Conservation (phyloP, 2,113 vertebrate species). For the Gobiocypris rarus region DNA sequence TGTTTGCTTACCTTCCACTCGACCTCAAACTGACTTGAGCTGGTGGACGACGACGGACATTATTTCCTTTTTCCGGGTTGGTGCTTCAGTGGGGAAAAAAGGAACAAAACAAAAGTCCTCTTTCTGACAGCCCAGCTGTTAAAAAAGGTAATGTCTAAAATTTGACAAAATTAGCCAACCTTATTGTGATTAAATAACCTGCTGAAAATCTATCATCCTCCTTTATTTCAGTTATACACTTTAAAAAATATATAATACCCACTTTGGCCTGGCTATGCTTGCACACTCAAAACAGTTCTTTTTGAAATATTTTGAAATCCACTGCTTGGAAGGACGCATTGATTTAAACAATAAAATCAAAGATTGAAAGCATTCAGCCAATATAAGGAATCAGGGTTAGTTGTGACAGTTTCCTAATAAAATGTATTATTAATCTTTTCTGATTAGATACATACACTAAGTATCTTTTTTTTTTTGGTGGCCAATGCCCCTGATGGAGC, state of each 20-base stretch:
- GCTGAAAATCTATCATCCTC: neutral
- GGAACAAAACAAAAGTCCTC: slow-evolving; percentile 52
- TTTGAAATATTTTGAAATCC: neutral
- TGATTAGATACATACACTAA: too few species aligned
- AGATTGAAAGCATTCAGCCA: neutral
- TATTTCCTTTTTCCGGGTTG: slow-evolving; percentile 55
- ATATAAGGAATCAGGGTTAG: neutral
- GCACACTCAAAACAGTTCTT: neutral
- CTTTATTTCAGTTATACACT: neutral
- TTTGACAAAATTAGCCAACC: neutral
- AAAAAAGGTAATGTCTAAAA: neutral
- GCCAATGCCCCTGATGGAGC: too few species aligned
- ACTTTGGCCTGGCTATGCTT: neutral
- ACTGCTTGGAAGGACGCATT: too few species aligned
- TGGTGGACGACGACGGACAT: slow-evolving; percentile 47
- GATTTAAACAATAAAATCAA: neutral
- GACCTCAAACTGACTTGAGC: slow-evolving; percentile 48
- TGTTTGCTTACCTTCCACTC: slow-evolving; percentile 52
- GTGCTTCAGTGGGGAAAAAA: neutral
- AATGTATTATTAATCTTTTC: neutral
- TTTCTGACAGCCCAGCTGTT: neutral
- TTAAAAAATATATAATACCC: too few species aligned
- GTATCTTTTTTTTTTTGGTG: too few species aligned
- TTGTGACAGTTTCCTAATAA: neutral
- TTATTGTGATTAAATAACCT: neutral